phyloP scores from a whole-genome alignment of 2,888 invertebrate genomes.

The Entomobrya proxima region DNA sequence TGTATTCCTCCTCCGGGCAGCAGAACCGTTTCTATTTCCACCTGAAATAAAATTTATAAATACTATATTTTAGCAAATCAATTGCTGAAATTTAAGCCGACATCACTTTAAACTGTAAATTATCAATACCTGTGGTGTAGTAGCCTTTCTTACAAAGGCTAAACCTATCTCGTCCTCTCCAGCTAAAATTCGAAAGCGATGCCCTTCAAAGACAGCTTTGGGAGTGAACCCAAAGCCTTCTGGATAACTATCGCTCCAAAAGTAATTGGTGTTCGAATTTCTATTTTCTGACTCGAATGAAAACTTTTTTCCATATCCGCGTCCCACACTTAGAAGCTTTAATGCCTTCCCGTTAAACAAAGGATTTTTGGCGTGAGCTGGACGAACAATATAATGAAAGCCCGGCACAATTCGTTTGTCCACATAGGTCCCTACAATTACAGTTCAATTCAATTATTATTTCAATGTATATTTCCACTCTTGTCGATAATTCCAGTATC shows the following conservation, averaged over 20 bases:
- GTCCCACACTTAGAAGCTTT: slow-evolving; percentile 83
- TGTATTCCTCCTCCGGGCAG: slow-evolving; percentile 78
- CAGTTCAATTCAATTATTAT: not conserved
- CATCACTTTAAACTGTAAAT: too few species aligned
- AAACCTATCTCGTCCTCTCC: slow-evolving; percentile 83
- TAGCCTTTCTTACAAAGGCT: slow-evolving; percentile 84
- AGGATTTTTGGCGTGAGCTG: slow-evolving; percentile 82
- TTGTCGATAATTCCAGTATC: not conserved
- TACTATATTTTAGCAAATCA: too few species aligned
- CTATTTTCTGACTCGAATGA: slow-evolving; percentile 82
- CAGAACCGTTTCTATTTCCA: slow-evolving; percentile 77
- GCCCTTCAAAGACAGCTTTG: slow-evolving; percentile 83
- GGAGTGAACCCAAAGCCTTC: slow-evolving; percentile 84
- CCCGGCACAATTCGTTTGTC: slow-evolving; percentile 85
- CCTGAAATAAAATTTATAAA: too few species aligned
- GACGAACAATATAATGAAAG: slow-evolving; percentile 85
- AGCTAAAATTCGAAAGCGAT: slow-evolving; percentile 82
- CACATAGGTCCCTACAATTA: slow-evolving; percentile 83
- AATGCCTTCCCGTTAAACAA: slow-evolving; percentile 83
- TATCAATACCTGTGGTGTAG: slow-evolving; percentile 83
- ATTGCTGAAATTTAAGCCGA: not conserved
- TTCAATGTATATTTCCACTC: not conserved
- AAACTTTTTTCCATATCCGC: slow-evolving; percentile 87
- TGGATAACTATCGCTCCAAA: slow-evolving; percentile 87
- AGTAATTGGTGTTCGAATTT: slow-evolving; percentile 80